These are phyloP conservation scores for Pyralis farinalis DNA, from an alignment of 2,888 invertebrate species.

Conservation along the genomic window DNA sequence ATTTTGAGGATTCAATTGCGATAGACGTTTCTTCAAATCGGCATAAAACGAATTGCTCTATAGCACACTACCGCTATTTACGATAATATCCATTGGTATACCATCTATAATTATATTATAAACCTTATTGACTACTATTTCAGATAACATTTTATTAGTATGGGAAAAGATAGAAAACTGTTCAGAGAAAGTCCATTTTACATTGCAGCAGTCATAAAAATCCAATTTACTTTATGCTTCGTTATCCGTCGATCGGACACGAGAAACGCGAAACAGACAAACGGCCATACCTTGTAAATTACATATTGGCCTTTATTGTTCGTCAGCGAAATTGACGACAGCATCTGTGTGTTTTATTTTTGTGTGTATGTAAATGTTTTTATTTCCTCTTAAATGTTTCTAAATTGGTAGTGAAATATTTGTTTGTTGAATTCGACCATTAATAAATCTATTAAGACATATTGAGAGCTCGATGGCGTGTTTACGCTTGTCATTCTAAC, in stretches of 20 bases:
- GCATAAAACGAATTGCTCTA: neutral
- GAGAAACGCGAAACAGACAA: slow-evolving; percentile 7
- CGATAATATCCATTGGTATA: neutral
- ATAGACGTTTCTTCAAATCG: no score
- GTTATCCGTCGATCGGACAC: slow-evolving; percentile 14
- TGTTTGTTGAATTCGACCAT: no score
- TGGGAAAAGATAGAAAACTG: slow-evolving; percentile 7
- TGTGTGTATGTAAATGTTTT: no score
- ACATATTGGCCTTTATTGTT: slow-evolving; percentile 8
- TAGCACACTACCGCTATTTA: neutral
- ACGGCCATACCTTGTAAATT: slow-evolving; percentile 7
- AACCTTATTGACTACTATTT: slow-evolving; percentile 2
- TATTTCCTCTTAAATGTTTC: no score
- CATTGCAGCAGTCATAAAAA: slow-evolving; percentile 14
- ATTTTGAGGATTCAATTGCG: no score
- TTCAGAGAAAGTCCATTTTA: slow-evolving; percentile 10
- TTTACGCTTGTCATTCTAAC: no score
- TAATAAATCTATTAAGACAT: no score
- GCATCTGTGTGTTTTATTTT: neutral
- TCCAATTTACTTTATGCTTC: slow-evolving; percentile 18
- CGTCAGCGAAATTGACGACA: slow-evolving; percentile 11
- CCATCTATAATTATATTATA: slow-evolving; percentile 8
- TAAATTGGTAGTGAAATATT: neutral
- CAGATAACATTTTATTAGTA: neutral
- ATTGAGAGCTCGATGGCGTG: no score